Evolutionary conservation across 2,888 invertebrate species (phyloP).

Genomic region (Rambutsinella grinnellia): DNA sequence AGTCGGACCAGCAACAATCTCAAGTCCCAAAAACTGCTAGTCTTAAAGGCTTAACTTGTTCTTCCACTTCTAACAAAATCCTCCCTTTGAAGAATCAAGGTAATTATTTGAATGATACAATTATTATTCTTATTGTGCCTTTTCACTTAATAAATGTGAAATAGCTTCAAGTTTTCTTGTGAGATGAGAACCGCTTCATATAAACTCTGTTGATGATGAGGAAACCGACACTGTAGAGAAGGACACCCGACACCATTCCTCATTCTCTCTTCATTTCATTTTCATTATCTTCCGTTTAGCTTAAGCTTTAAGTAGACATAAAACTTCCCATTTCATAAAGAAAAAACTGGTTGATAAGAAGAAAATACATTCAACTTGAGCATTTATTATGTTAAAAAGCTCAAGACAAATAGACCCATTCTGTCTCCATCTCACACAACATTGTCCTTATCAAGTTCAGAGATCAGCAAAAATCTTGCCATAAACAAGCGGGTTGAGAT

Average conservation of each 20-base stretch:
- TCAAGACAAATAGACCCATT: conserved; percentile 28
- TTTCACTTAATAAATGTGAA: conserved; percentile 3
- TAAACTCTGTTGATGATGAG: neutral
- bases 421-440: neutral
- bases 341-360: neutral
- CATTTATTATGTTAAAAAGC: neutral
- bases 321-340: neutral
- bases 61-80: neutral
- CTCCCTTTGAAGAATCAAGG: conserved; percentile 24
- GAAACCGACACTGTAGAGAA: neutral
- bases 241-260: conserved; percentile 11
- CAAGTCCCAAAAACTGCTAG: no score
- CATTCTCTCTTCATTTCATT: conserved; percentile 11
- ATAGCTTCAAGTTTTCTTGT: neutral
- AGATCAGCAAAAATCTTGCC: neutral
- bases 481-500: neutral
- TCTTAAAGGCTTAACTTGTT: conserved; percentile 3
- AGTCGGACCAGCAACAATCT: neutral
- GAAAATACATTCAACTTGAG: neutral
- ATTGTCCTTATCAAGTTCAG: neutral
- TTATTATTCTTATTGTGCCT: conserved; percentile 32
- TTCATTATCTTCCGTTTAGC: neutral
- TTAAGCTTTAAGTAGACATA: conserved; percentile 7
- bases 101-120: conserved; percentile 55
- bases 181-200: conserved; percentile 1